Evolutionary conservation across 1,140 invertebrate species (phyloP).

Genomic region (Drosophila rhopaloa): DNA sequence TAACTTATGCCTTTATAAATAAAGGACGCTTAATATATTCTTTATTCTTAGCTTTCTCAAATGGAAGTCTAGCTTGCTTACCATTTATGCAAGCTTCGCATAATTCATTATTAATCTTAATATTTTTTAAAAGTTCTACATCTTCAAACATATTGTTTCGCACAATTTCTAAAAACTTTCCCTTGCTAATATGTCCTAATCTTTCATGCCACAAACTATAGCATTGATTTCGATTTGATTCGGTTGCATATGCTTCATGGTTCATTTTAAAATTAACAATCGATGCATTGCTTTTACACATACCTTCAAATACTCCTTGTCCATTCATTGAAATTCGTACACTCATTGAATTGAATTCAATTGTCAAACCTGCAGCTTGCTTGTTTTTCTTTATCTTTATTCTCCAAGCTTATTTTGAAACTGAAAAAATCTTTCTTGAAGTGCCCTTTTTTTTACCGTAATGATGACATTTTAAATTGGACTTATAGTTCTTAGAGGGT

Average conservation of each 20-base stretch:
- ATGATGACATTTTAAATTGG: constrained; percentile 2
- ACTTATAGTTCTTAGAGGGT: constrained; percentile 1
- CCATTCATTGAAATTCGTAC: constrained; percentile 10
- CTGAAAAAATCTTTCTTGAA: constrained; percentile 3
- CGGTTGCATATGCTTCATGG: constrained; percentile 2
- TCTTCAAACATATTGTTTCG: not conserved
- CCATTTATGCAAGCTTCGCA: too few relatives aligned
- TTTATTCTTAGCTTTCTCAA: not conserved
- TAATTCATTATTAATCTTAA: not conserved
- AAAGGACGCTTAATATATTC: too few relatives aligned
- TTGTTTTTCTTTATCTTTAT: constrained; percentile 1
- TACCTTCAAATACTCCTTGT: constrained; percentile 6
- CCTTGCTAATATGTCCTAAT: constrained; percentile 7
- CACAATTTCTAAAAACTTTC: not conserved
- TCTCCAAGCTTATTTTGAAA: not conserved
- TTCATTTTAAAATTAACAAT: constrained; percentile 8
- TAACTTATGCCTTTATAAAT: not conserved
- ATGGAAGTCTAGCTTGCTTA: too few relatives aligned
- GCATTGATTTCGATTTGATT: constrained; percentile 4
- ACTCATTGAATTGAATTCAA: constrained; percentile 3
- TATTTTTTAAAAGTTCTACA: constrained; percentile 15
- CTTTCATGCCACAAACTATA: constrained; percentile 11
- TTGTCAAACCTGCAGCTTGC: constrained; percentile 1
- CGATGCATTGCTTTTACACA: not conserved
- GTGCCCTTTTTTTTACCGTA: constrained; percentile 2